A percentile compares a stretch with the other conserved stretches of the same genome.
These are phyloP conservation scores for Rhinolophus sinicus DNA, from an alignment of 2,113 vertebrate genomes.

Conservation along the genomic window DNA sequence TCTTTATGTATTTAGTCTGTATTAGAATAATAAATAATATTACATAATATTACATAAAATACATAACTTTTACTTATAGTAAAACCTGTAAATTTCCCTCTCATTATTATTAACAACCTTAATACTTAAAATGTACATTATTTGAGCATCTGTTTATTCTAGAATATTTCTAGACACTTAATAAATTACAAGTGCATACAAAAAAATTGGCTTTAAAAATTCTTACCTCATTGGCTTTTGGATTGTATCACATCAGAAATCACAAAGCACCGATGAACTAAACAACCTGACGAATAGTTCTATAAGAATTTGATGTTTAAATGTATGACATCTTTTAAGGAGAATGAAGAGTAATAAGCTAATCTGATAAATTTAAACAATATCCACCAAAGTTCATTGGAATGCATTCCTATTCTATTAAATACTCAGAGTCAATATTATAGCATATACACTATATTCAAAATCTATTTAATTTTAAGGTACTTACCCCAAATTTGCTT, in stretches of 20 bases:
- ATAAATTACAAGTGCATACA: neutral
- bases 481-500: conserved; percentile 64
- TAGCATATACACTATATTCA: neutral
- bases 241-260: neutral
- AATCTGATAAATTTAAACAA: neutral
- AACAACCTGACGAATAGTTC: neutral
- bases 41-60: neutral
- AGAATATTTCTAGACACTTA: neutral
- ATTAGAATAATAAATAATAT: conserved; percentile 22
- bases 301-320: conserved; percentile 1
- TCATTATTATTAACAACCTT: neutral
- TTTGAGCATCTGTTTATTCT: neutral
- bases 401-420: neutral
- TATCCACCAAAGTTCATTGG: neutral
- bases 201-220: neutral
- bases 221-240: neutral
- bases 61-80: neutral
- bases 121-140: conserved; percentile 23
- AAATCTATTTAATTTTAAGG: conserved; percentile 35
- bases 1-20: neutral
- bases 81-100: neutral
- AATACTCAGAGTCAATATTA: neutral
- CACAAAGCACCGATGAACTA: neutral
- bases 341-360: neutral
- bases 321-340: neutral